These are phyloP conservation scores for Fulica atra DNA, from an alignment of 2,113 vertebrate species.

Conservation along the genomic window DNA sequence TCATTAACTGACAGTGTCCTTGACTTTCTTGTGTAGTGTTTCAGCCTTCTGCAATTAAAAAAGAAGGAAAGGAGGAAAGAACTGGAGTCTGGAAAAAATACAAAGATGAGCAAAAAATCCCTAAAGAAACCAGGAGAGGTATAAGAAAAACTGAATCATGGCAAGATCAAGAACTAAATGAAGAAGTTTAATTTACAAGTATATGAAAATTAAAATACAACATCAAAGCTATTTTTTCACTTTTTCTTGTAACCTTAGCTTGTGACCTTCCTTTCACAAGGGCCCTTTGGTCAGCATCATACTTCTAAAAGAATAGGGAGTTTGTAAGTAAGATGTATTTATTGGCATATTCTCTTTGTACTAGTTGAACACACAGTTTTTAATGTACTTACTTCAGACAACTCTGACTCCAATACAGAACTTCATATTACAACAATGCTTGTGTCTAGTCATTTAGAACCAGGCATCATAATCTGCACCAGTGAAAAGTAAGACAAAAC, in stretches of 20 bases:
- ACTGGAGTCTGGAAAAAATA: neutral
- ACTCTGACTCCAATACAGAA: neutral
- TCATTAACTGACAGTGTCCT: neutral
- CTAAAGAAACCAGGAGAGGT: neutral
- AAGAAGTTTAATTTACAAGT: neutral
- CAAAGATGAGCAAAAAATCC: neutral
- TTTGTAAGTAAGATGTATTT: neutral
- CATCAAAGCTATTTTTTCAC: neutral
- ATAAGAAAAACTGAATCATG: neutral
- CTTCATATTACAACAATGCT: slow-evolving; percentile 24
- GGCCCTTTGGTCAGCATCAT: neutral
- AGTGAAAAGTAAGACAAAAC: neutral
- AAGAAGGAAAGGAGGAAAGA: neutral
- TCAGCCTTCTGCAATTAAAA: neutral
- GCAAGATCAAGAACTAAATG: no score
- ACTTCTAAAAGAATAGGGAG: neutral
- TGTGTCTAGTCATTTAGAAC: neutral
- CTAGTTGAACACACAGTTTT: neutral
- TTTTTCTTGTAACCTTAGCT: neutral
- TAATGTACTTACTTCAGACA: slow-evolving; percentile 16
- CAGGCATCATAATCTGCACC: neutral
- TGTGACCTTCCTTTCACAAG: neutral
- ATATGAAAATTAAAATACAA: neutral
- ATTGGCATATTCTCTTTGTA: neutral
- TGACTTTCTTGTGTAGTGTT: neutral